Base-by-base conservation (phyloP, 1,140 invertebrate genomes). In the Cyclargus thomasi region DNA sequence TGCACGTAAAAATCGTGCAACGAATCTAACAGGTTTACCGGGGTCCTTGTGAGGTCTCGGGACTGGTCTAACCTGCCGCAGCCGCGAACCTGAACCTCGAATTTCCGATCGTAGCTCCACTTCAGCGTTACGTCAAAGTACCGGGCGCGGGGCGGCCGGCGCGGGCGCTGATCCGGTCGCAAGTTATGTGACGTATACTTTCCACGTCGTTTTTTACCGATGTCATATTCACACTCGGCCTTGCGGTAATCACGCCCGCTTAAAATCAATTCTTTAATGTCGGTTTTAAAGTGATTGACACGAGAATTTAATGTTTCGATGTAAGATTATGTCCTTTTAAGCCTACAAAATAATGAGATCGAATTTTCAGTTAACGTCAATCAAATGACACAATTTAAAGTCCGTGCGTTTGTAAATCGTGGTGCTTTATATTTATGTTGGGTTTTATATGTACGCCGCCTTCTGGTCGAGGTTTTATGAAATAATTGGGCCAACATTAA, bases 1-100 rank as follows among this genome's bases (percentile, higher is more conserved):
- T 83, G 83, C 86, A 88, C 87, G 87, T 90, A 90, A 90, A 90
- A 90, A 90, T 90, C 87, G 85, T 88, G 85, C 87, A 88, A 90
- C 87, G 83, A 88, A 90, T 90, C 87, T 88, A 88, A 90, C 87
- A 90, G 87, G 87, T 90, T 90, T 90, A 81, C 85, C 83, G 87
- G 83, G 83, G 86, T 90, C 87, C 86, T 90, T 88, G 88, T 78
- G 85, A 88, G 84, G 86, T 82, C 88, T 79, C 81, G 84, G 86
- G 88, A 90, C 88, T 88, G 88, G 88, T 90, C 88, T 90, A 88
- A 90, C 86, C 88, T 88, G 88, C 88, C 86, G 82, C 82, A 29
- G 29, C 29, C 4, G 83, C 79, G 81, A 82, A 79, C 77, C 82
- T 85, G 85, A 90, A 85, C 88, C 81, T 83, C 88, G 77, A 88